These are phyloP conservation scores for Myotis yumanensis DNA, from an alignment of 2,113 vertebrate species.

Conservation along the genomic window DNA sequence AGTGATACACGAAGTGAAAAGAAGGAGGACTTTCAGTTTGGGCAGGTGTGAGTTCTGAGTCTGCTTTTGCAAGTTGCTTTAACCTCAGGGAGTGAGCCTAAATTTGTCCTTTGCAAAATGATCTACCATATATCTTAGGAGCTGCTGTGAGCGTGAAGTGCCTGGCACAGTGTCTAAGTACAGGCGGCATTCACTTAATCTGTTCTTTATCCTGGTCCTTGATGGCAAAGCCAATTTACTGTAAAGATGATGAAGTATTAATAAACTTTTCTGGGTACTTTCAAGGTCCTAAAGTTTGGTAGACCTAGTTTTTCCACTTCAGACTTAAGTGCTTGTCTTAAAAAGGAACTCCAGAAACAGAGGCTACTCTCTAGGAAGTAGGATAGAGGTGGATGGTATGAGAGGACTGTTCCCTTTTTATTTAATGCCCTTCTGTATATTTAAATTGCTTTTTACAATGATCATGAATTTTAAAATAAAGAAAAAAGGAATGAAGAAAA, in stretches of 20 bases:
- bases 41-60: conserved; percentile 23
- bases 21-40: conserved; percentile 33
- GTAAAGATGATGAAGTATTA: not conserved
- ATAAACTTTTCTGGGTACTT: not conserved
- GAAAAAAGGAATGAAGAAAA: not conserved
- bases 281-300: not conserved
- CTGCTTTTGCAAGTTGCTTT: conserved; percentile 41
- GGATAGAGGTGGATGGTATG: not conserved
- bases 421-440: not conserved
- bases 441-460: not conserved
- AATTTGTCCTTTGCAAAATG: not conserved
- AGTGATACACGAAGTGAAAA: not conserved
- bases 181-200: no score
- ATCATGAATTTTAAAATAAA: conserved; percentile 28
- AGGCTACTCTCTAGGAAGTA: not conserved
- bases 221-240: not conserved
- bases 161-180: not conserved
- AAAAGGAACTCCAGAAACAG: not conserved
- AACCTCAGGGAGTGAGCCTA: not conserved
- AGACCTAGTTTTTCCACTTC: not conserved
- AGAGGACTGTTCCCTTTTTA: not conserved
- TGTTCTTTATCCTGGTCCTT: not conserved
- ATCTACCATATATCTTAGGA: not conserved
- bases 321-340: conserved; percentile 17
- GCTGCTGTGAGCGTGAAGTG: not conserved